Percentiles rank a stretch among this genome's conserved stretches.
phyloP scores from a whole-genome alignment of 2,888 invertebrate species.

The Amblyteles armatorius region DNA sequence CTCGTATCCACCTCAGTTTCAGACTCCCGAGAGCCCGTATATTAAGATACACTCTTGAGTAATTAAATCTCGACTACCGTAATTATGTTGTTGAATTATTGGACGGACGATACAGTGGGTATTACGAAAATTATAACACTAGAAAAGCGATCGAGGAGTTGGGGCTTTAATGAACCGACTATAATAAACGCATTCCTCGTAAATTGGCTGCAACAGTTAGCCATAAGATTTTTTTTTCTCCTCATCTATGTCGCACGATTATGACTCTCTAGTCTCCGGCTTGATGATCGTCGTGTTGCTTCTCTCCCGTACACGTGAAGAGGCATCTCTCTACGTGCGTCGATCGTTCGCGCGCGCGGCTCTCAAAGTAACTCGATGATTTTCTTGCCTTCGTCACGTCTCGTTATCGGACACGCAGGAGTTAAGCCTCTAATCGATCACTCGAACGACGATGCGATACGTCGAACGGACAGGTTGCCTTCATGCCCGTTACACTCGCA shows the following conservation, averaged over 20 bases:
- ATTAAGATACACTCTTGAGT: conserved; percentile 33
- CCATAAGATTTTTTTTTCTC: conserved; percentile 20
- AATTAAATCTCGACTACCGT: conserved; percentile 47
- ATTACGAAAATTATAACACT: conserved; percentile 29
- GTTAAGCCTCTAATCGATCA: conserved; percentile 74
- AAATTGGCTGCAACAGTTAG: conserved; percentile 47
- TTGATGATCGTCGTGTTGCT: not conserved
- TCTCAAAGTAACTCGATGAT: conserved; percentile 47
- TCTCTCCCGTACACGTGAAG: not conserved
- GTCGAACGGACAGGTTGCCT: conserved; percentile 68
- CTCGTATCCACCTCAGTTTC: not conserved
- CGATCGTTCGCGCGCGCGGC: conserved; percentile 25
- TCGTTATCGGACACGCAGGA: conserved; percentile 70
- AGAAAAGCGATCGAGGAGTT: not conserved
- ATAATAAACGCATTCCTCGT: conserved; percentile 37
- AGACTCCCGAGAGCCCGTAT: conserved; percentile 2
- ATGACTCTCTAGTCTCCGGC: conserved; percentile 9
- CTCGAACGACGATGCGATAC: conserved; percentile 70
- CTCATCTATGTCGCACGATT: conserved; percentile 42
- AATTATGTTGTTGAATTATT: conserved; percentile 46
- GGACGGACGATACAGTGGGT: conserved; percentile 9
- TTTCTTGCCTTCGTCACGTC: conserved; percentile 69
- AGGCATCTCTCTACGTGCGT: conserved; percentile 4
- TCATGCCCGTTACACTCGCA: conserved; percentile 72
- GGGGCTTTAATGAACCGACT: not conserved